These are phyloP conservation scores for Eupeodes luniger DNA, from an alignment of 2,888 invertebrate genomes.

Conservation along the genomic window DNA sequence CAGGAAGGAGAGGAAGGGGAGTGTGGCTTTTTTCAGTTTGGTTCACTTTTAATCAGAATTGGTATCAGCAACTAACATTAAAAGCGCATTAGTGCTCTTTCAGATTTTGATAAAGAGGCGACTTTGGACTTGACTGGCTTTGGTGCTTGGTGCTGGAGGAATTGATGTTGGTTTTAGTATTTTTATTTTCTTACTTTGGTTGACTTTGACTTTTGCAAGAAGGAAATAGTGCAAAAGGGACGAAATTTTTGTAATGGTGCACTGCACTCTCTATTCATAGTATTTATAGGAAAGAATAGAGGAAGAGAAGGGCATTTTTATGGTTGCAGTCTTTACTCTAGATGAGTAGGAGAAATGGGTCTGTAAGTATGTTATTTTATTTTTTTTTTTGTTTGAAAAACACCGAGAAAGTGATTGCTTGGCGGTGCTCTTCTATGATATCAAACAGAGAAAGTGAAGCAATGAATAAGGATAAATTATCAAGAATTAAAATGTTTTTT, in stretches of 20 bases:
- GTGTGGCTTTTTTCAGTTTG: conserved; percentile 71
- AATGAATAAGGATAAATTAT: too few species aligned
- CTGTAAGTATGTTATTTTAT: background rate
- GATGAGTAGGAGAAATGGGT: conserved; percentile 22
- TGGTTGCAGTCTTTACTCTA: background rate
- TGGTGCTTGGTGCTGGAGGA: background rate
- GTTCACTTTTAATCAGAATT: conserved; percentile 81
- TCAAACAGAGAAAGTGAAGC: conserved; percentile 26
- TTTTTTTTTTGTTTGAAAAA: background rate
- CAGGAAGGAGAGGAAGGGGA: background rate
- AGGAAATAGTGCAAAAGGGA: conserved; percentile 49
- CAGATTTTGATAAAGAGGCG: conserved; percentile 77
- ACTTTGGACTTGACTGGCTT: conserved; percentile 57
- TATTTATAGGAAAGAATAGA: background rate
- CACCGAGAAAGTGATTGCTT: conserved; percentile 10
- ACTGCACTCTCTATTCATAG: background rate
- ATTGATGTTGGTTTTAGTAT: background rate
- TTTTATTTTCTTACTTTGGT: background rate
- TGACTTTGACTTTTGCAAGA: background rate
- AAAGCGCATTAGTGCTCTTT: conserved; percentile 84
- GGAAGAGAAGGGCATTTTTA: background rate
- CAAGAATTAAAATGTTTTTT: too few species aligned
- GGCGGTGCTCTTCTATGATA: conserved; percentile 14
- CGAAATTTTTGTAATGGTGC: background rate
- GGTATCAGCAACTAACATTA: conserved; percentile 84